Conservation (phyloP, 2,797 vertebrate species). For the Mormyrus proboscirostris region DNA sequence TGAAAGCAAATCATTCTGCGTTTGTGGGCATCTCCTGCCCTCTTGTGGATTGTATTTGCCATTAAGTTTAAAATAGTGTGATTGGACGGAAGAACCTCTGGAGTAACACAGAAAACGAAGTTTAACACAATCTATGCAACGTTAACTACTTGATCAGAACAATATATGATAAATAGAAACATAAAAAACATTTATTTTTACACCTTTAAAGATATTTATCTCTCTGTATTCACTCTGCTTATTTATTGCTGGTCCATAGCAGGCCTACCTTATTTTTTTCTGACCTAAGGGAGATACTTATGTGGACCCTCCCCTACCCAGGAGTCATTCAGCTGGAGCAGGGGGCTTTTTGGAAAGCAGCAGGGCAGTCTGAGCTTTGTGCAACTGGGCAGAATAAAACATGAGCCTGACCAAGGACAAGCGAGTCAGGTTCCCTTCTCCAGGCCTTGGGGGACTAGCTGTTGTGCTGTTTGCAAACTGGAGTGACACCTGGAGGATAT, state of each 20-base stretch:
- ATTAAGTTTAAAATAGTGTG: background rate
- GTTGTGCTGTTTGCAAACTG: background rate
- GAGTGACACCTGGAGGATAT: background rate
- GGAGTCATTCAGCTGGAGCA: slow-evolving; percentile 22
- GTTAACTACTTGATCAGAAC: background rate
- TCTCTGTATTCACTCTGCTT: background rate
- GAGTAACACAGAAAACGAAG: background rate
- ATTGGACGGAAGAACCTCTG: background rate
- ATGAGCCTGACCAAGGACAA: slow-evolving; percentile 38
- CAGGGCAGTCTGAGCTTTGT: slow-evolving; percentile 37
- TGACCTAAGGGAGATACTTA: slow-evolving; percentile 23
- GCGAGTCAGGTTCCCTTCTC: slow-evolving; percentile 26
- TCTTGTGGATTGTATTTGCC: slow-evolving; percentile 6
- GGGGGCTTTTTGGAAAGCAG: slow-evolving; percentile 36
- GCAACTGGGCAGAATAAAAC: slow-evolving; percentile 38
- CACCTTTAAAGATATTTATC: background rate
- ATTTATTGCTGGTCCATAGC: background rate
- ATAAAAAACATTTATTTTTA: background rate
- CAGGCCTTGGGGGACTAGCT: slow-evolving; percentile 5
- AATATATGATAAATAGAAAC: background rate
- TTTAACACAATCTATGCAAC: background rate
- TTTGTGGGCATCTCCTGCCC: background rate
- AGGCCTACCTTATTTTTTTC: background rate
- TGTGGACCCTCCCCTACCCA: slow-evolving; percentile 22
- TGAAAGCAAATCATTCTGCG: background rate